phyloP scores from a whole-genome alignment of 2,888 invertebrate genomes.

The Globia sparganii region DNA sequence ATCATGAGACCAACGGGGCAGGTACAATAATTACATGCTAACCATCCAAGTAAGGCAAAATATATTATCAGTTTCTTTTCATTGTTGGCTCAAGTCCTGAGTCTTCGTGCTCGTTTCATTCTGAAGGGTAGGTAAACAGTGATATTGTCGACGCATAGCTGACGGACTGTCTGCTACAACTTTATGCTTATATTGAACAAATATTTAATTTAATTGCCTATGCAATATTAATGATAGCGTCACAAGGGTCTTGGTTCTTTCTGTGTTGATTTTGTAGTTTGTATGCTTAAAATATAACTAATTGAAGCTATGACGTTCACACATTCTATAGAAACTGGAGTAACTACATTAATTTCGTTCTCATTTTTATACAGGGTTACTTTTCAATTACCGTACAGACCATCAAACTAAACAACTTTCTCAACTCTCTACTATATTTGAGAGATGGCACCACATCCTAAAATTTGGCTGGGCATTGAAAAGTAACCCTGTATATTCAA shows the following conservation, averaged over 20 bases:
- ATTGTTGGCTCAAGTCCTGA: slow-evolving; percentile 50
- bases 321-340: background rate
- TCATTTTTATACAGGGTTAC: too few relatives aligned
- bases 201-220: slow-evolving; percentile 48
- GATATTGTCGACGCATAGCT: slow-evolving; percentile 70
- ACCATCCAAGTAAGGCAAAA: background rate
- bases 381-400: too few relatives aligned
- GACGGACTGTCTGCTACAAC: slow-evolving; percentile 50
- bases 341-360: too few relatives aligned
- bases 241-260: slow-evolving; percentile 9
- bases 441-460: too few relatives aligned
- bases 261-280: background rate
- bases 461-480: too few relatives aligned
- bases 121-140: slow-evolving; percentile 68
- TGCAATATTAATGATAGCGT: slow-evolving; percentile 46
- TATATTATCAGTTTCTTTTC: background rate
- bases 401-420: too few relatives aligned
- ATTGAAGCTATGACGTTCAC: background rate
- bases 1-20: too few relatives aligned
- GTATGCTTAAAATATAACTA: background rate
- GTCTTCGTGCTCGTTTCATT: slow-evolving; percentile 33
- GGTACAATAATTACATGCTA: background rate
- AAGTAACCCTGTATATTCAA: too few relatives aligned
- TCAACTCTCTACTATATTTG: too few relatives aligned
- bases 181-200: slow-evolving; percentile 35